Percentiles rank a stretch among this genome's conserved stretches.
Conservation (phyloP, 1,140 invertebrate genomes). For the Drosophila insularis region DNA sequence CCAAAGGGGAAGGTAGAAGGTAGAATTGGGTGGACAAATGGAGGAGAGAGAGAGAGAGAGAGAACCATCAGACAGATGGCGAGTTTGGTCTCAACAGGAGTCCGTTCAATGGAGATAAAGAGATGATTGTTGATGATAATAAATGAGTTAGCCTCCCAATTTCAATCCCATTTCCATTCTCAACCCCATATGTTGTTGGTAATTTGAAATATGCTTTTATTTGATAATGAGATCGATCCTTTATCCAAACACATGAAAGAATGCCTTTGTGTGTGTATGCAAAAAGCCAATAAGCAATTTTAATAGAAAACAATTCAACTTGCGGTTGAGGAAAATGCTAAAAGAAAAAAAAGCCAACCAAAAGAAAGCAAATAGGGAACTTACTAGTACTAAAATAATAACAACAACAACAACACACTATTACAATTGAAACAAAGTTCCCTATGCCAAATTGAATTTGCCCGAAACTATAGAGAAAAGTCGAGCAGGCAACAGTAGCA, state of each 20-base stretch:
- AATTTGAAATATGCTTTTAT: too few relatives aligned
- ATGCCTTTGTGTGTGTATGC: constrained; percentile 25
- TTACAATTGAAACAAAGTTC: constrained; percentile 65
- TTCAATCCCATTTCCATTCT: neutral
- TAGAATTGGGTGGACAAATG: neutral
- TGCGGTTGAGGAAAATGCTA: constrained; percentile 3
- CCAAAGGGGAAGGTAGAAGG: constrained; percentile 14
- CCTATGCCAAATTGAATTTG: constrained; percentile 75
- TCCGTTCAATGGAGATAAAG: neutral
- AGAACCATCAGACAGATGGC: neutral
- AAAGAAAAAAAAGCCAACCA: constrained; percentile 19
- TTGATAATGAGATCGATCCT: neutral
- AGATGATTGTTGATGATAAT: neutral
- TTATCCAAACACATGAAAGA: neutral
- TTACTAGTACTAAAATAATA: constrained; percentile 19
- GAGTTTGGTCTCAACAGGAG: neutral
- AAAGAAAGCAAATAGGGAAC: constrained; percentile 28
- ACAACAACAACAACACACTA: constrained; percentile 23
- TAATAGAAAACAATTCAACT: constrained; percentile 47
- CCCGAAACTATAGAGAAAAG: constrained; percentile 70
- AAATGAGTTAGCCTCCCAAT: neutral
- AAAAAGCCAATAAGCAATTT: constrained; percentile 42
- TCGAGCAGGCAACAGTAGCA: neutral
- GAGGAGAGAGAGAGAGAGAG: neutral
- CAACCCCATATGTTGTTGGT: neutral